These are phyloP conservation scores for Hydraecia micacea DNA, from an alignment of 2,888 invertebrate genomes.

Conservation along the genomic window DNA sequence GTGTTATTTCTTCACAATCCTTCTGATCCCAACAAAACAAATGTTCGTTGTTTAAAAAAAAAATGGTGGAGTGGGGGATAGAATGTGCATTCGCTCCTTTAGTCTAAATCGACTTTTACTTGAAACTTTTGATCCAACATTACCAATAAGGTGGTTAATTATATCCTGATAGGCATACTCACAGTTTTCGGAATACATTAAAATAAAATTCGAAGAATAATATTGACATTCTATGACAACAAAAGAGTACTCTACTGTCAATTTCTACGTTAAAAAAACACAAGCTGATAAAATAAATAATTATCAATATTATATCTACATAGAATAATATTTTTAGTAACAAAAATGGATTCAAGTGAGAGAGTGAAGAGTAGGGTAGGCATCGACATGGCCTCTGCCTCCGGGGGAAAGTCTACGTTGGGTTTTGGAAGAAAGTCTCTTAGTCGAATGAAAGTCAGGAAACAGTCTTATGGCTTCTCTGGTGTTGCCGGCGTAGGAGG, in stretches of 20 bases:
- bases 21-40: not conserved
- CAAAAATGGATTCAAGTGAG: not conserved
- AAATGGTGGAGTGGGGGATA: not conserved
- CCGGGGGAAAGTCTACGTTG: not conserved
- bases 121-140: not conserved
- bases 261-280: not conserved
- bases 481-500: constrained; percentile 78
- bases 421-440: constrained; percentile 25
- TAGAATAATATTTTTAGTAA: not conserved
- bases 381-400: not conserved
- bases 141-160: not conserved
- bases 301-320: not conserved
- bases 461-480: constrained; percentile 78
- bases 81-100: no score
- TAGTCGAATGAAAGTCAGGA: constrained; percentile 79
- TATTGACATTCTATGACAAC: constrained; percentile 4
- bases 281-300: not conserved
- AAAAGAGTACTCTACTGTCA: constrained; percentile 1
- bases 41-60: not conserved
- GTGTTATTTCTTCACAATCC: no score
- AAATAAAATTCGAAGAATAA: not conserved
- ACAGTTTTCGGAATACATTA: not conserved
- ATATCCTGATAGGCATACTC: not conserved
- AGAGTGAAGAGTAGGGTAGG: constrained; percentile 6
- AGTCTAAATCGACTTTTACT: not conserved